Evolutionary conservation across 2,797 vertebrate genomes (phyloP).

Genomic region (Liasis olivaceus): DNA sequence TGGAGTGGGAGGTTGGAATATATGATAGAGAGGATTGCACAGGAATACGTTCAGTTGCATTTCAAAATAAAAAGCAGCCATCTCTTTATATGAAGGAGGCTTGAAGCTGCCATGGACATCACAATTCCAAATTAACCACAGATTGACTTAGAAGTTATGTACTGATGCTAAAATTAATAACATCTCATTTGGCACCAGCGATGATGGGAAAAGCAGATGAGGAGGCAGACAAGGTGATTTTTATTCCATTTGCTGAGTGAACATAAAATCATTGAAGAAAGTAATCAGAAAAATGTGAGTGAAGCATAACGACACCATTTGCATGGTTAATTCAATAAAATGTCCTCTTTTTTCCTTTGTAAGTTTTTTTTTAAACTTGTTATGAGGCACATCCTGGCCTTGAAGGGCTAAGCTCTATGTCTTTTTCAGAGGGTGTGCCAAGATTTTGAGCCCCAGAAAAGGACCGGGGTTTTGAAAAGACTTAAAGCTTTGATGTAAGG

Average conservation of each 20-base stretch:
- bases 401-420: neutral
- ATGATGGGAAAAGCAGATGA: slow-evolving; percentile 41
- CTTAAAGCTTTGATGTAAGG: neutral
- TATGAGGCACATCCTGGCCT: neutral
- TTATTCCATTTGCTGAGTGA: slow-evolving; percentile 42
- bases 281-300: slow-evolving; percentile 37
- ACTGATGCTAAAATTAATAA: slow-evolving; percentile 43
- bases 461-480: neutral
- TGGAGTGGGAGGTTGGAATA: neutral
- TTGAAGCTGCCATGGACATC: neutral
- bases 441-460: neutral
- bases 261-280: slow-evolving; percentile 40
- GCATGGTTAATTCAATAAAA: neutral
- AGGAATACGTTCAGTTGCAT: slow-evolving; percentile 5
- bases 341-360: neutral
- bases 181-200: slow-evolving; percentile 28
- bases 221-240: slow-evolving; percentile 26
- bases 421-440: neutral
- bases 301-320: neutral
- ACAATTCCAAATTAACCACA: slow-evolving; percentile 46
- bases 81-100: slow-evolving; percentile 37
- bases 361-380: neutral
- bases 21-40: neutral
- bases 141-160: slow-evolving; percentile 37
- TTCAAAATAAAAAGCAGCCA: slow-evolving; percentile 49